Evolutionary conservation across 1,140 invertebrate species (phyloP), one percentile per base, ranked within the genome.

Genomic region (Chironomus striatipennis): DNA sequence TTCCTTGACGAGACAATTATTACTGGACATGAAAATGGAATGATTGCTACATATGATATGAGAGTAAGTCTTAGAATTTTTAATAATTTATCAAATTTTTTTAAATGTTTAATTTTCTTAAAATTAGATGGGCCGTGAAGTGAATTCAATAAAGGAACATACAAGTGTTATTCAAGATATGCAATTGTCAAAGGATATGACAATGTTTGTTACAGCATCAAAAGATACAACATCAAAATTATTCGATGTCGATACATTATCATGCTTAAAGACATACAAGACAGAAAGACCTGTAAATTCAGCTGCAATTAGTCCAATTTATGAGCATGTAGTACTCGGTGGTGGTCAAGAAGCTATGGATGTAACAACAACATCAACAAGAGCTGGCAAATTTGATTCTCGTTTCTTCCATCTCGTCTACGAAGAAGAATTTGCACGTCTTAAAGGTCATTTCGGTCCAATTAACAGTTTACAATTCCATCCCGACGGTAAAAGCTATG

Each of bases 361-460:
- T 80, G 98, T 99, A 74, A 99, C 98, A 43, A 98, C 96, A 7
- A 99, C 97, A 0, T 97, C 95, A 0, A 90, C 96, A 0, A 88
- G 94, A 78, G 89, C 94, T 75, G 98, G 98, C 24, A 99, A 99
- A 86, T 99, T 99, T 81, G 98, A 99, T 83, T 96, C 98, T 4
- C 87, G 97, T 72, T 98, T 99, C 83, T 99, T 94, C 88, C 97
- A 99, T 84, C 83, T 99, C 70, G 91, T 99, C n/a, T 99, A 98
- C 82, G 98, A 99, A 85, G 97, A 99, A 84, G 98, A 99, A 84
- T 99, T 99, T 84, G 98, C 92, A 0, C 85, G 97, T 74, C 91
- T 99, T 0, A 99, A 99, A 83, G 98, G 97, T 73, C 98, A 99
- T 86, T 99, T 99, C 81, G 98, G 98, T 78, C 98, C 98, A 1